Conservation (phyloP, 2,888 invertebrate species). For the Nemoura dubitans region DNA sequence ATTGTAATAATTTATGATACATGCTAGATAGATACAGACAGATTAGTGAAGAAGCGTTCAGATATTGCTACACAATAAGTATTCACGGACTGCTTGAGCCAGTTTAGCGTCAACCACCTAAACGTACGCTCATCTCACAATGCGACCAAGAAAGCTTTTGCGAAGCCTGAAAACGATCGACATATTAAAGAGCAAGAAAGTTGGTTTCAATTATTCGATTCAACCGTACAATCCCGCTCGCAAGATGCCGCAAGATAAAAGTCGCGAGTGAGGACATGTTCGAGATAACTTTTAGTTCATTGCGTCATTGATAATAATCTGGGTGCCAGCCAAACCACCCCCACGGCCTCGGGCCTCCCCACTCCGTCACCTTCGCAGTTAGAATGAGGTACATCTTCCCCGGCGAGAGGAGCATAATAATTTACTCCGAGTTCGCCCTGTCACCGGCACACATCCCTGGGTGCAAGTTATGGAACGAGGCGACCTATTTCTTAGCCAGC, state of each 20-base stretch:
- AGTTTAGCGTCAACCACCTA: no score
- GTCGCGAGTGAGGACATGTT: no score
- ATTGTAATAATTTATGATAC: no score
- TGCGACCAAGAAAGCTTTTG: no score
- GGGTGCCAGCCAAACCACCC: conserved; percentile 2
- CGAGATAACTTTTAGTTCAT: background rate
- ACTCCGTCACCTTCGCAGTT: background rate
- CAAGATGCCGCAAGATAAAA: background rate
- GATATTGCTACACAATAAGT: no score
- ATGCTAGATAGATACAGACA: no score
- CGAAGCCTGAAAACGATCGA: no score
- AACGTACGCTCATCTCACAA: no score
- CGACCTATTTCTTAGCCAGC: background rate
- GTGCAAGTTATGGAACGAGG: background rate
- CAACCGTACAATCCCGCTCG: background rate
- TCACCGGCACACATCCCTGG: background rate
- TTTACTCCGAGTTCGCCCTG: background rate
- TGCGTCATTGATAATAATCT: background rate
- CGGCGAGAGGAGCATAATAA: background rate
- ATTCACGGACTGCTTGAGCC: no score
- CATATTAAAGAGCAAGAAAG: no score
- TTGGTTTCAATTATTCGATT: no score
- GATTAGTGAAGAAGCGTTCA: no score
- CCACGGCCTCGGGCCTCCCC: background rate
- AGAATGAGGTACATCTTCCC: background rate